Base-by-base conservation (phyloP, 2,113 vertebrate genomes). In the Callorhinus ursinus region DNA sequence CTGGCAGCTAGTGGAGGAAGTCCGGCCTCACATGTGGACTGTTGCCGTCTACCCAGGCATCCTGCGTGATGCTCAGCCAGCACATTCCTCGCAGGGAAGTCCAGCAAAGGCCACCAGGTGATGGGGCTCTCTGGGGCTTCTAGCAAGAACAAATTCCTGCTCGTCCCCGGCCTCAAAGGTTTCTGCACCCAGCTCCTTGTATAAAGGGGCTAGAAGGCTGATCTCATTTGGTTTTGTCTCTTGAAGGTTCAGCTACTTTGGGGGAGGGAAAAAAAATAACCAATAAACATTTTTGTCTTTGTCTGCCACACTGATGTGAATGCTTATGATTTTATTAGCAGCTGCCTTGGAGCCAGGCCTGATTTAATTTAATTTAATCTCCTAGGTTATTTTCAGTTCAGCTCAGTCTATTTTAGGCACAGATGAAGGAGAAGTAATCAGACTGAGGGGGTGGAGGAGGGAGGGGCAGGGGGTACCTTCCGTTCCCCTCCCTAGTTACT, bases 331-430 rank as follows among this genome's bases (percentile, higher is more conserved):
- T 97, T 95, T 96, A 97, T 96, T 97, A 96, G 97, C 92, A 86
- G 36, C 92, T 86, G 96, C 97, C 96, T 94, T 18, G 53, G 84
- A 97, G 96, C 97, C 96, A 88, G 97, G 77, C 72, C 96, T 65
- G 85, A 88, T 90, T 97, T 97, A 96, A 97, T 86, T 96, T 85
- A 96, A 97, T 98, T 96, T 57, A 97, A 97, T 98, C 96, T 65
- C 6, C 93, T 81, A n/a, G n/a, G 82, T 95, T 98, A 59, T 94
- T 98, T 98, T 98, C 97, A 42, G 51, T 97, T 91, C 74, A 0
- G 14, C 39, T 86, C 95, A 13, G 33, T 94, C 87, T 96, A 81
- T 97, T 97, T 98, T 97, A 96, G 1, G 83, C 76, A 42, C 72
- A 59, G 46, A 76, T 33, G 97, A 94, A 95, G 87, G 76, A 90